Evolutionary conservation across 2,113 vertebrate genomes (phyloP), one percentile per base, ranked within the genome.

Genomic region (Pica pica): DNA sequence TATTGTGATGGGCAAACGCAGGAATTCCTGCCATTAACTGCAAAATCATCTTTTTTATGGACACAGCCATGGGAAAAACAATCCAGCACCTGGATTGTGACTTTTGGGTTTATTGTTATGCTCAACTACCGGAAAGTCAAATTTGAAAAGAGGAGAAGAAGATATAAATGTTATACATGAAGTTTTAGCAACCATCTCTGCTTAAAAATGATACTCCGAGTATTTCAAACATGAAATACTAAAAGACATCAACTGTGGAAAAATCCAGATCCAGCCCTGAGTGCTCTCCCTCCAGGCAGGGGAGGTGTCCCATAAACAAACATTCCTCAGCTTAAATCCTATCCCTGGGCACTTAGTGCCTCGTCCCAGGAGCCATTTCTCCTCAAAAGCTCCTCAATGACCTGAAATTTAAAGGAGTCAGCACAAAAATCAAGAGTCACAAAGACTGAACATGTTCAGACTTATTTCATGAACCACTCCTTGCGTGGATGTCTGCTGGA

Each of bases 371-470:
- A 69, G 22, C 46, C 9, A 13, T 10, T 65, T 4, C 65, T 73
- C 63, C 55, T 17, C 24, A 42, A 21, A 20, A 74, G 27, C 28
- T 30, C 63, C 49, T 65, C 22, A 60, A 55, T 6, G 18, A n/a
- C 8, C 56, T 8, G 16, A 33, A 57, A 69, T 30, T 4, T 10
- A 5, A 68, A 24, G 8, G 24, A 64, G 49, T 17, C 65, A 46
- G 42, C 74, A 41, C 47, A 60, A 56, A 74, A 90, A 22, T 9
- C 33, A 11, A 31, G 24, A 16, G 1, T 13, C n/a, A 44, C 1
- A 0, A 30, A 7, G 24, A 31, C 19, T 21, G 49, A 33, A 39
- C 50, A 8, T 0, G 7, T 17, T 6, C 28, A 55, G 47, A 47
- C 17, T 30, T 15, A 21, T 35, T 35, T 18, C 7, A 22, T 4